Percentiles rank a stretch among this genome's conserved stretches.
phyloP scores from a whole-genome alignment of 2,888 invertebrate genomes.

The Arctia plantaginis region DNA sequence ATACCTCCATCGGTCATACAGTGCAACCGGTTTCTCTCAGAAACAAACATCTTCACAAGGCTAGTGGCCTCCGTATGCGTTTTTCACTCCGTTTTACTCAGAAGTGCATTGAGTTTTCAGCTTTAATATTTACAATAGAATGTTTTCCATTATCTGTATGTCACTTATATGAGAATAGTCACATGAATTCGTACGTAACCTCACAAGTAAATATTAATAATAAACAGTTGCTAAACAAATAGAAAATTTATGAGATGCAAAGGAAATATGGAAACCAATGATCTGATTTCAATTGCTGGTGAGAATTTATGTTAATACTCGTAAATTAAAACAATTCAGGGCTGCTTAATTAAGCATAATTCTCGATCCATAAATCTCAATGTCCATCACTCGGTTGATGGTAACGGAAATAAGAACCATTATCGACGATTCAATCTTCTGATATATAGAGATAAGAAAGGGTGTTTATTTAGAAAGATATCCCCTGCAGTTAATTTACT shows the following conservation, averaged over 20 bases:
- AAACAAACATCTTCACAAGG: constrained; percentile 20
- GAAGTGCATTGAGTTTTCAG: not conserved
- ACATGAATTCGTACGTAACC: not conserved
- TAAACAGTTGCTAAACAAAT: constrained; percentile 23
- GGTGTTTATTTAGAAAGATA: constrained; percentile 30
- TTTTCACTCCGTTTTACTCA: constrained; percentile 9
- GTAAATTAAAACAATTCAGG: constrained; percentile 71
- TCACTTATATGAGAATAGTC: not conserved
- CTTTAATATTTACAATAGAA: not conserved
- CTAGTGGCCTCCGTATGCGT: constrained; percentile 20
- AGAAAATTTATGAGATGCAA: constrained; percentile 47
- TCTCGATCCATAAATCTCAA: constrained; percentile 82
- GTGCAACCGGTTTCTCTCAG: constrained; percentile 26
- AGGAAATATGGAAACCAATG: constrained; percentile 48
- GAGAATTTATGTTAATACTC: constrained; percentile 69
- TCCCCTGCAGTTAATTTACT: constrained; percentile 38
- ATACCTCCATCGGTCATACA: constrained; percentile 14
- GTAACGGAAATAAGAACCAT: constrained; percentile 43
- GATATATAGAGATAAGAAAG: constrained; percentile 69
- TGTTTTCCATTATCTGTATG: not conserved
- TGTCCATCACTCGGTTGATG: constrained; percentile 64
- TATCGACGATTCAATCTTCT: constrained; percentile 61
- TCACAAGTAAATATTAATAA: constrained; percentile 26
- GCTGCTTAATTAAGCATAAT: constrained; percentile 81
- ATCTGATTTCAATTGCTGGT: constrained; percentile 58